phyloP scores from a whole-genome alignment of 2,888 invertebrate species.

The Euclidia mi region DNA sequence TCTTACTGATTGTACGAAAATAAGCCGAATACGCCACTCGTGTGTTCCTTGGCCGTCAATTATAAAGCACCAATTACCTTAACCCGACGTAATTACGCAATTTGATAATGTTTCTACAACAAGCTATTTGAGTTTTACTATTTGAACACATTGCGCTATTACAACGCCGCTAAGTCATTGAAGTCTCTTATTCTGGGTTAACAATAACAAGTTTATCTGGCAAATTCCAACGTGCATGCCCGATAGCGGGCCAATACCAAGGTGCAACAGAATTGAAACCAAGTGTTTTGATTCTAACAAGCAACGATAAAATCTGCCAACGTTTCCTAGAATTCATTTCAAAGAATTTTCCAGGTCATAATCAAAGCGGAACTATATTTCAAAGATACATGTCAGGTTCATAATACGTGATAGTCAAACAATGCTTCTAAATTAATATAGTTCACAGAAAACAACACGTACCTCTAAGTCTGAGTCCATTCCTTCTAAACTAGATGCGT shows the following conservation, averaged over 20 bases:
- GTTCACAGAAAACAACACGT: conserved; percentile 33
- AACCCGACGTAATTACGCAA: conserved; percentile 61
- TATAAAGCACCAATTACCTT: conserved; percentile 47
- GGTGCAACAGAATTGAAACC: conserved; percentile 21
- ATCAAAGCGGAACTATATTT: conserved; percentile 28
- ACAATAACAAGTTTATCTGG: conserved; percentile 23
- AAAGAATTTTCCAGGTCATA: conserved; percentile 16
- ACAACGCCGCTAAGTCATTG: conserved; percentile 52
- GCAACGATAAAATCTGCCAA: conserved; percentile 11
- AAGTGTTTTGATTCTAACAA: conserved; percentile 20
- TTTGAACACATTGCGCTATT: conserved; percentile 50
- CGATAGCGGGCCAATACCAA: conserved; percentile 1
- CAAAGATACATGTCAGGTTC: conserved; percentile 24
- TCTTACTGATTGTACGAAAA: conserved; percentile 2
- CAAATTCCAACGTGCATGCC: not conserved
- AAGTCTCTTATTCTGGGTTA: conserved; percentile 33
- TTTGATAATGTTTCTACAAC: conserved; percentile 59
- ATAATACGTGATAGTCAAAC: conserved; percentile 27
- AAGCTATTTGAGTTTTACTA: conserved; percentile 59
- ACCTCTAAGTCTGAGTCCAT: conserved; percentile 91
- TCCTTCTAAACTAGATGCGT: conserved; percentile 89
- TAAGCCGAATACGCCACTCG: conserved; percentile 3
- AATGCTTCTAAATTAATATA: conserved; percentile 25
- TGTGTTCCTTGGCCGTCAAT: conserved; percentile 54
- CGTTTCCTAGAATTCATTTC: conserved; percentile 24